A percentile compares a stretch with the other conserved stretches of the same genome.
phyloP scores from a whole-genome alignment of 2,888 invertebrate species.

The Drosophila robusta region DNA sequence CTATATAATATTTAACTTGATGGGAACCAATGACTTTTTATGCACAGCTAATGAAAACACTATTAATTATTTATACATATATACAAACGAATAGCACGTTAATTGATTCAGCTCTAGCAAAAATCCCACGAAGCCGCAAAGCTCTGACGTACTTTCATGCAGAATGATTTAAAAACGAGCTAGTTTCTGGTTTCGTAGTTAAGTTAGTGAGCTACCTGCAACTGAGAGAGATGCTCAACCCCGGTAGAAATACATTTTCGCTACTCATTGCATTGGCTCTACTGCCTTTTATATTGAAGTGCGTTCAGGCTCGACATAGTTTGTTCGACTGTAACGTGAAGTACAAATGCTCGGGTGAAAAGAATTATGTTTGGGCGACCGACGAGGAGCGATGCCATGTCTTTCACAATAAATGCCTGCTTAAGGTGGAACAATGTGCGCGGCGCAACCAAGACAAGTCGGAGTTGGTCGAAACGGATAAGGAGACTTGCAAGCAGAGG shows the following conservation, averaged over 20 bases:
- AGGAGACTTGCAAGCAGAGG: conserved; percentile 19
- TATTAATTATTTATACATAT: not conserved
- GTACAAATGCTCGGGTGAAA: conserved; percentile 20
- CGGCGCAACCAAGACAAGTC: conserved; percentile 6
- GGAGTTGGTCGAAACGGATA: conserved; percentile 16
- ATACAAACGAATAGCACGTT: not conserved
- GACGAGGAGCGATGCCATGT: conserved; percentile 37
- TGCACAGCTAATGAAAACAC: not conserved
- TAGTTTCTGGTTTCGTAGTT: not conserved
- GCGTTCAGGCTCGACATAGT: not conserved
- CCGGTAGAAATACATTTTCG: not conserved
- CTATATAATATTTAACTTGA: not conserved
- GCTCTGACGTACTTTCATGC: conserved; percentile 2
- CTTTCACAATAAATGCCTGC: conserved; percentile 20
- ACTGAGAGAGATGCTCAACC: conserved; percentile 10
- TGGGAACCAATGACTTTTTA: too few relatives aligned
- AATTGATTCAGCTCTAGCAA: not conserved
- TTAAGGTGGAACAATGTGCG: conserved; percentile 24
- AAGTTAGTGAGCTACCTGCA: conserved; percentile 3
- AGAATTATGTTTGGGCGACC: conserved; percentile 38
- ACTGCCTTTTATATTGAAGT: not conserved
- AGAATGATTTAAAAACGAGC: conserved; percentile 22
- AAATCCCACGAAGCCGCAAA: conserved; percentile 4
- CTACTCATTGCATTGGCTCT: conserved; percentile 2
- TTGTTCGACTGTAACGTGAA: conserved; percentile 12